These are phyloP conservation scores for Caenorhabditis inopinata DNA, from an alignment of 1,140 invertebrate species.

Conservation along the genomic window DNA sequence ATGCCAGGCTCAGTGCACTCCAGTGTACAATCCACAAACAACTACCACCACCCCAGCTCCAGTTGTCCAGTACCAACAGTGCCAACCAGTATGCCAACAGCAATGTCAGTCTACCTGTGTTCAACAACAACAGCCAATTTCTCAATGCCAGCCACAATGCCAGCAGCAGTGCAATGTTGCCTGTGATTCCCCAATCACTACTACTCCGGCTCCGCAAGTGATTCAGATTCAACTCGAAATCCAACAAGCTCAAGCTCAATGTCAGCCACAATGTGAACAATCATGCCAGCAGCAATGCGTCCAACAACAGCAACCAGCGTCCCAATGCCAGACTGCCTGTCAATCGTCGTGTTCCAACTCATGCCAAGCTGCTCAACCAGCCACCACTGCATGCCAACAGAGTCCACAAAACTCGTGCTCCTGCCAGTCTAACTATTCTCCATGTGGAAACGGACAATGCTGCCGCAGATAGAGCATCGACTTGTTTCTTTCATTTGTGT, in stretches of 20 bases:
- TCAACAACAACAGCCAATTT: not conserved
- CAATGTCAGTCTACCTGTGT: not conserved
- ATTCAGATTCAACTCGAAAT: not conserved
- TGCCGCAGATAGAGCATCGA: not conserved
- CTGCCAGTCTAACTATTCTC: too few species aligned
- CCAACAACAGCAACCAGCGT: constrained; percentile 35
- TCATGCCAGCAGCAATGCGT: constrained; percentile 37
- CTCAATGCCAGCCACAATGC: too few species aligned
- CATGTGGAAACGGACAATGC: not conserved
- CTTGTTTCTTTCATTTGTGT: not conserved
- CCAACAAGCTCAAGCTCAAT: constrained; percentile 38
- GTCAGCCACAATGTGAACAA: constrained; percentile 31
- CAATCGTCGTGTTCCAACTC: not conserved
- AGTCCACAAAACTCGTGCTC: not conserved
- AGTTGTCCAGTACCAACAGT: too few species aligned
- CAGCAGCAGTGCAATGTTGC: too few species aligned
- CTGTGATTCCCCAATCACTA: too few species aligned
- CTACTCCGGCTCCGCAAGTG: too few species aligned
- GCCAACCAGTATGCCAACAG: constrained; percentile 35
- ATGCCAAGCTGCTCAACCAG: not conserved
- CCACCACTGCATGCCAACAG: not conserved
- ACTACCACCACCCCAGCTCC: too few species aligned
- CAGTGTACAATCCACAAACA: too few species aligned
- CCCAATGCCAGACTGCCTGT: constrained; percentile 28
- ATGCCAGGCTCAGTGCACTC: too few species aligned